These are phyloP conservation scores for Eumacrocentrus americanus DNA, from an alignment of 2,888 invertebrate genomes.

Conservation along the genomic window DNA sequence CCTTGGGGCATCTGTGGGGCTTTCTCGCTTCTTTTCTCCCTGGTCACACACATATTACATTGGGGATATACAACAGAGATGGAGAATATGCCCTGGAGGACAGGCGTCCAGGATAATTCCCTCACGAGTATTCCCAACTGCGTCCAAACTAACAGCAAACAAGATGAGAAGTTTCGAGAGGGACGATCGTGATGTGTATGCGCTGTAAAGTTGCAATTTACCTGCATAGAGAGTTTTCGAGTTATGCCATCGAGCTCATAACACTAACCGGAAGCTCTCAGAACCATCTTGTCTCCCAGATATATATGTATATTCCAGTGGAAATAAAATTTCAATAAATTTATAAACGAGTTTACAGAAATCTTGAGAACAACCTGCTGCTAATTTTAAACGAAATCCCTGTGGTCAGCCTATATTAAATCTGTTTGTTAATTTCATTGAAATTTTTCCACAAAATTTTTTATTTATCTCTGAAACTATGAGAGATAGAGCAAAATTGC, in stretches of 20 bases:
- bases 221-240: too few relatives aligned
- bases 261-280: neutral
- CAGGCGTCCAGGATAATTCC: neutral
- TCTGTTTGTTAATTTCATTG: too few relatives aligned
- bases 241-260: neutral
- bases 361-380: too few relatives aligned
- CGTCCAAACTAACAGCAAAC: neutral
- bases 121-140: neutral
- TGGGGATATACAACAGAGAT: neutral
- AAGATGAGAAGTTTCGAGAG: neutral
- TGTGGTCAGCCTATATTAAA: too few relatives aligned
- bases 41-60: neutral
- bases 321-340: too few relatives aligned
- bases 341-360: too few relatives aligned
- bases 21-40: slow-evolving; percentile 1
- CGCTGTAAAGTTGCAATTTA: neutral
- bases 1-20: slow-evolving; percentile 21
- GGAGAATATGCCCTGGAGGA: neutral
- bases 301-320: too few relatives aligned
- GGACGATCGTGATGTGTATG: neutral
- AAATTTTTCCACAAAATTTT: too few relatives aligned
- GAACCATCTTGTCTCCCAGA: too few relatives aligned
- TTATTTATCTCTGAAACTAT: too few relatives aligned
- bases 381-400: too few relatives aligned
- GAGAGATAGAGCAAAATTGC: too few relatives aligned